Base-by-base conservation (phyloP, 2,113 vertebrate genomes). In the Pandion haliaetus region DNA sequence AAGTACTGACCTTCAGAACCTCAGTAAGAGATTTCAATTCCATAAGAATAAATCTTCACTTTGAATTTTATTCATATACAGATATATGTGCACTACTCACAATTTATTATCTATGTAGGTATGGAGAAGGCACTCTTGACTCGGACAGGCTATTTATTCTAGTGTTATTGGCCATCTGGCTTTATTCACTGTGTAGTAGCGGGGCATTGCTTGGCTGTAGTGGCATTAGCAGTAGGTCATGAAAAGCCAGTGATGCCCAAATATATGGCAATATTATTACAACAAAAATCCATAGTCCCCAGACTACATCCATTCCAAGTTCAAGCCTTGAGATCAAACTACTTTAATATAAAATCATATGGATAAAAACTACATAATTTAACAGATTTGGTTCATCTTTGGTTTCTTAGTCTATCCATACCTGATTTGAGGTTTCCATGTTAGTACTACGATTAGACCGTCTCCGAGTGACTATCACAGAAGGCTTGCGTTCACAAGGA, bases 381-480 rank as follows among this genome's bases (percentile, higher is more conserved):
- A 93, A 70, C 25, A 74, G 50, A 42, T 58, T 20, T 72, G 58
- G 26, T 13, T 78, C 40, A 62, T 55, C 38, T 71, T 29, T 45
- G 76, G 11, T 71, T 76, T 76, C 61, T 55, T 6, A 57, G 84
- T 34, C 34, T 49, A 69, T 21, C 55, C 94, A 34, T 98, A 99
- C 99, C 99, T 99, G 99, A 82, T 98, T 97, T 1, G 98, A 94
- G 81, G 97, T 97, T 54, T 99, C 99, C 5, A 98, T 94, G 73
- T 98, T 96, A 3, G 98, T 98, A 90, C 98, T 99, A 52, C 99
- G 98, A 63, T 98, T 99, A 5, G 99, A 99, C 83, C 99, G 98
- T 29, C 99, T 98, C n/a, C 99, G 98, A 12, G 99, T 99, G 88
- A 99, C 99, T 14, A 99, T 99, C 89, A 99, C 99, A 1, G 99